Evolutionary conservation across 2,888 invertebrate genomes (phyloP).

Genomic region (Gymnosoma rotundatum): DNA sequence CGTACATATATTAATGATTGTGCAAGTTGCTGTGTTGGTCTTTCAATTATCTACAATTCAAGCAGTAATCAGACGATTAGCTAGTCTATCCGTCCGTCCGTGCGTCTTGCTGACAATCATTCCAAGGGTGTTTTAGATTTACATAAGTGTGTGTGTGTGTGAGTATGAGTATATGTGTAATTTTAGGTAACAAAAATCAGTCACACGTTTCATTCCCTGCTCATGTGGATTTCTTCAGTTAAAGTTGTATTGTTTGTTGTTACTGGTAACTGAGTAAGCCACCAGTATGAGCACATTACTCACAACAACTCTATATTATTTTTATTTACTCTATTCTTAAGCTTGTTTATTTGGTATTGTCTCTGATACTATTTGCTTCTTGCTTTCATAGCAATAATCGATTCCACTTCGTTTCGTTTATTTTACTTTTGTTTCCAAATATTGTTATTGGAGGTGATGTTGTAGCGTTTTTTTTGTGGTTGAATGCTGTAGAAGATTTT

Average conservation of each 20-base stretch:
- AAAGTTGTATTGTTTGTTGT: slow-evolving; percentile 10
- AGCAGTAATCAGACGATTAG: slow-evolving; percentile 6
- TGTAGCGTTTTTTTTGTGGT: slow-evolving; percentile 31
- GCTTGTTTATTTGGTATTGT: slow-evolving; percentile 5
- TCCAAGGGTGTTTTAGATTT: slow-evolving; percentile 51
- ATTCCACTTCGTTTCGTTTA: slow-evolving; percentile 61
- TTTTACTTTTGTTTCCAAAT: slow-evolving; percentile 27
- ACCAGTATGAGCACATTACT: slow-evolving; percentile 58
- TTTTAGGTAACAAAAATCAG: slow-evolving; percentile 28
- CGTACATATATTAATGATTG: slow-evolving; percentile 65
- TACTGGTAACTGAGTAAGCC: slow-evolving; percentile 35
- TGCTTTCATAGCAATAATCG: slow-evolving; percentile 59
- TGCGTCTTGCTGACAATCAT: background rate
- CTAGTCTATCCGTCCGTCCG: slow-evolving; percentile 5
- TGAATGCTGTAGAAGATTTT: background rate
- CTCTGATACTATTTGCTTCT: slow-evolving; percentile 5
- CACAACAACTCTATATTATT: slow-evolving; percentile 38
- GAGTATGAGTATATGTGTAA: background rate
- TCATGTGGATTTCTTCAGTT: slow-evolving; percentile 48
- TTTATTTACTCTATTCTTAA: slow-evolving; percentile 25
- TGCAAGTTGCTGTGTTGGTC: slow-evolving; percentile 52
- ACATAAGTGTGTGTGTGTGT: background rate
- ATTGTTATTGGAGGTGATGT: slow-evolving; percentile 27
- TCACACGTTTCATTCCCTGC: slow-evolving; percentile 50
- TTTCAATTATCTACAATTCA: slow-evolving; percentile 41